Percentiles rank a stretch among this genome's conserved stretches.
phyloP scores from a whole-genome alignment of 2,888 invertebrate genomes.

The Teinopalpus imperialis region DNA sequence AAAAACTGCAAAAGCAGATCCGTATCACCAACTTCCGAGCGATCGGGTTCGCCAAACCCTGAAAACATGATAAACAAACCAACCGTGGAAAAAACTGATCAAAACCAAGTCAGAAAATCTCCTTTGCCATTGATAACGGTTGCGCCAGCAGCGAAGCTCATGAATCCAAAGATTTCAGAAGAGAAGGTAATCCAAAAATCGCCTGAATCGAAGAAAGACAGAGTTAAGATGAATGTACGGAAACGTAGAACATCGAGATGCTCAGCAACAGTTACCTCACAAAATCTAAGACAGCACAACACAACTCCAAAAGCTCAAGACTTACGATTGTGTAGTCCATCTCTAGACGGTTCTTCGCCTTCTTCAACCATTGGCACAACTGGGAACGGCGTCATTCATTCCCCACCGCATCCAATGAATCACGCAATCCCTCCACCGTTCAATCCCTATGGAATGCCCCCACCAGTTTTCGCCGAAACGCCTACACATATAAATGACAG shows the following conservation, averaged over 20 bases:
- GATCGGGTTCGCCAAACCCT: constrained; percentile 78
- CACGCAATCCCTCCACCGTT: constrained; percentile 56
- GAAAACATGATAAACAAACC: constrained; percentile 50
- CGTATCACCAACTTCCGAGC: constrained; percentile 80
- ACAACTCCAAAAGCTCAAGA: constrained; percentile 74
- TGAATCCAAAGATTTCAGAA: constrained; percentile 71
- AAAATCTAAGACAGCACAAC: constrained; percentile 56
- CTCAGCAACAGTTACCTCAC: constrained; percentile 69
- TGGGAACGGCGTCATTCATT: constrained; percentile 57
- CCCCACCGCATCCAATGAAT: constrained; percentile 63
- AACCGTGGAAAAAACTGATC: constrained; percentile 48
- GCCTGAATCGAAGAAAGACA: constrained; percentile 69
- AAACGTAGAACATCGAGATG: constrained; percentile 72
- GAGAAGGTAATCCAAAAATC: constrained; percentile 62
- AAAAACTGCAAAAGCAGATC: constrained; percentile 88
- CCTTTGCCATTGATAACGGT: constrained; percentile 85
- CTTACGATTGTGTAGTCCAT: constrained; percentile 67
- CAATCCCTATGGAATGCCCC: constrained; percentile 71
- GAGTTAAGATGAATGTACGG: constrained; percentile 69
- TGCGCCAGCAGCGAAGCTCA: constrained; percentile 84
- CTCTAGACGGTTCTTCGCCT: constrained; percentile 63
- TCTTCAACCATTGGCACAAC: constrained; percentile 52
- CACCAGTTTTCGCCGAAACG: constrained; percentile 61
- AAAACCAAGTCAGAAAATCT: constrained; percentile 60
- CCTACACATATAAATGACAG: constrained; percentile 53